phyloP scores from a whole-genome alignment of 2,113 vertebrate species.

The Elaphurus davidianus region DNA sequence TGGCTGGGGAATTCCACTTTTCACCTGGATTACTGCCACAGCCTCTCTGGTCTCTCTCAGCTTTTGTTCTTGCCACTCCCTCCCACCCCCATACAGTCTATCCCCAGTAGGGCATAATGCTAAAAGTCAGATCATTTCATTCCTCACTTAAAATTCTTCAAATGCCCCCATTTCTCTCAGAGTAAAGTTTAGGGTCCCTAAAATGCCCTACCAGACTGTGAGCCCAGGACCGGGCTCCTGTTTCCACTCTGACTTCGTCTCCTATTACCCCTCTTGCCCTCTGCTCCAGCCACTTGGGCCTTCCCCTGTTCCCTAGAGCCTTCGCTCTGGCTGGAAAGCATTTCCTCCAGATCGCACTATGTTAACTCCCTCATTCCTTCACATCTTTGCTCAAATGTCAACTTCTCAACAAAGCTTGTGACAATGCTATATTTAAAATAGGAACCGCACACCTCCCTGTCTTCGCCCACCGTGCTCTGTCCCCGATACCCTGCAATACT shows the following conservation, averaged over 20 bases:
- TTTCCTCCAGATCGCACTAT: neutral
- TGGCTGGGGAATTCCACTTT: neutral
- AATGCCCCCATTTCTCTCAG: neutral
- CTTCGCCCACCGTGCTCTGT: neutral
- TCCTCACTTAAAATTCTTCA: neutral
- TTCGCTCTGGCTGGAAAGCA: neutral
- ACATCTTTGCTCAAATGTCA: neutral
- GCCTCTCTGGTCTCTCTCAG: neutral
- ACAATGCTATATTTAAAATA: neutral
- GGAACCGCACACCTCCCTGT: neutral
- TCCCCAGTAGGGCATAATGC: neutral
- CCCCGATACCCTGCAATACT: neutral
- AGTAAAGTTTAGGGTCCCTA: neutral
- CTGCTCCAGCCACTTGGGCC: neutral
- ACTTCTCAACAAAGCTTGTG: neutral
- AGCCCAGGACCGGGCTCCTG: neutral
- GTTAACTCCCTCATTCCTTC: neutral
- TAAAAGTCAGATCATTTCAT: neutral
- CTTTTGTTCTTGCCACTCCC: neutral
- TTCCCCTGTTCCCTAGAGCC: neutral
- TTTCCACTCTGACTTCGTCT: neutral
- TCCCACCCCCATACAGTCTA: neutral
- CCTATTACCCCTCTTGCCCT: accelerated
- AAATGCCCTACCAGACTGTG: neutral
- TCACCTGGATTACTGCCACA: too few species aligned